A percentile compares a stretch with the other conserved stretches of the same genome.
Evolutionary conservation across 2,113 vertebrate species (phyloP).

Genomic region (Australoheros scitulus): DNA sequence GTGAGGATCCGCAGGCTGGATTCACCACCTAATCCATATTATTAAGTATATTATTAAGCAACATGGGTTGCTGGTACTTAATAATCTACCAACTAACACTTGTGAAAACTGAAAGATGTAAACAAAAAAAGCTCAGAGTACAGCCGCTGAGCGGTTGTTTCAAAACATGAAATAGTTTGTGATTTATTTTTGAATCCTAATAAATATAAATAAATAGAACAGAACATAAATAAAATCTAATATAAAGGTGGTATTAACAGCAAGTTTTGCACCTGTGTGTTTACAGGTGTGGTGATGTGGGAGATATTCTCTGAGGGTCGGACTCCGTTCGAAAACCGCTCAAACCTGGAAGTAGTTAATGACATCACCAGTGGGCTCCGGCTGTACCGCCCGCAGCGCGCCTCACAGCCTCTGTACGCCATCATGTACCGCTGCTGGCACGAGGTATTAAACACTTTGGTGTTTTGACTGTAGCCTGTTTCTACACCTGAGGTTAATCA

Average conservation of each 20-base stretch:
- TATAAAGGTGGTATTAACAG: neutral
- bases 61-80: neutral
- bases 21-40: neutral
- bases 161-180: neutral
- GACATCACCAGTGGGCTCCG: conserved; percentile 86
- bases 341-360: conserved; percentile 84
- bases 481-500: neutral
- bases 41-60: neutral
- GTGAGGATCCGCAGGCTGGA: conserved; percentile 68
- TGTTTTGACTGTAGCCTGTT: neutral
- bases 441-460: conserved; percentile 73
- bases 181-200: neutral
- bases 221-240: neutral
- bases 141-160: neutral
- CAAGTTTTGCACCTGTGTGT: neutral
- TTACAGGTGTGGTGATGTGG: conserved; percentile 90
- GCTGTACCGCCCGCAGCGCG: conserved; percentile 85
- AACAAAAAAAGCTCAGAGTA: neutral
- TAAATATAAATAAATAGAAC: too few relatives aligned
- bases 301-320: conserved; percentile 89
- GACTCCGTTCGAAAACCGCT: conserved; percentile 85
- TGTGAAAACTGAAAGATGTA: neutral
- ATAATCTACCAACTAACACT: neutral
- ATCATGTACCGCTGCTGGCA: conserved; percentile 94
- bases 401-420: conserved; percentile 78